Conservation (phyloP, 2,797 vertebrate genomes). For the Falco columbarius region DNA sequence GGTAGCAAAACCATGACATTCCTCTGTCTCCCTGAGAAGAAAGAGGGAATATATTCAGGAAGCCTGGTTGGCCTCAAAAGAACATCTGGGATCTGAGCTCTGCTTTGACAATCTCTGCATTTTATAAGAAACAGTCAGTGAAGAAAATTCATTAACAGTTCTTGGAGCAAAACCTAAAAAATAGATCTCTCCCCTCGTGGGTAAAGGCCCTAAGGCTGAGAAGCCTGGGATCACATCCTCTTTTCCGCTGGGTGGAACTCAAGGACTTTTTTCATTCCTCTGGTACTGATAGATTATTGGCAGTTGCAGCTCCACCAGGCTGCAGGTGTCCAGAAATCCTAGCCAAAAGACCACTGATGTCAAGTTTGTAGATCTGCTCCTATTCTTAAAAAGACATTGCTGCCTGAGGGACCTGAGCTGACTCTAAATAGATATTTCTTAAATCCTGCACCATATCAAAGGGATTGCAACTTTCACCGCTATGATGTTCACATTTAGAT, state of each 20-base stretch:
- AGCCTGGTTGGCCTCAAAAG: background rate
- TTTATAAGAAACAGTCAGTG: background rate
- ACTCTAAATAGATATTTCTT: background rate
- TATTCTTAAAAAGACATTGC: background rate
- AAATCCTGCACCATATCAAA: background rate
- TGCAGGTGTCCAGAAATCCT: background rate
- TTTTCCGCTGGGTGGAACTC: conserved; percentile 15
- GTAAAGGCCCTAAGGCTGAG: background rate
- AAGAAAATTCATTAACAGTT: background rate
- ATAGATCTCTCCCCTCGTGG: background rate
- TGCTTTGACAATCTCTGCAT: background rate
- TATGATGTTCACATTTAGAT: background rate
- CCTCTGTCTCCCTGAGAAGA: background rate
- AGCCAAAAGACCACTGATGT: background rate
- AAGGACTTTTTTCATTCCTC: background rate
- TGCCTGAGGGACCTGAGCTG: background rate
- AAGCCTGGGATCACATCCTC: background rate
- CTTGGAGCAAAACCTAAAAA: background rate
- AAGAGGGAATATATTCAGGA: background rate
- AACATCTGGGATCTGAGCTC: background rate
- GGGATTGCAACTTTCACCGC: background rate
- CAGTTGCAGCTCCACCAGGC: background rate
- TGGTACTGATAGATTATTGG: background rate
- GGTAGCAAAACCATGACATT: background rate
- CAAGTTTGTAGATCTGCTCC: background rate